phyloP scores from a whole-genome alignment of 64 coral and sea anemone species.

The Montipora sp. region DNA sequence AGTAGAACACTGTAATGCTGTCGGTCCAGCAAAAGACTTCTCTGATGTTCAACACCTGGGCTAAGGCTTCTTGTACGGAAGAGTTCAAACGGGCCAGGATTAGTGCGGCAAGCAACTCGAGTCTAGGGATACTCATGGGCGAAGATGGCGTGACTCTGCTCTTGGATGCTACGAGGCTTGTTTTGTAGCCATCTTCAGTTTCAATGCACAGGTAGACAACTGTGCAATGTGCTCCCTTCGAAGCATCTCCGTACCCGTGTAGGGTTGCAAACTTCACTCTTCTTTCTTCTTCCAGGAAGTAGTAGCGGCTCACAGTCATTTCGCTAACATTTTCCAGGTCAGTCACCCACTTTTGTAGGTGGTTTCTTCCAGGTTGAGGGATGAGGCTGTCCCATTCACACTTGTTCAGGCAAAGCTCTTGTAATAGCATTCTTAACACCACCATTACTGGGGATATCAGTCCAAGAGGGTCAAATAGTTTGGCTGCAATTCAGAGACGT shows the following conservation, averaged over 20 bases:
- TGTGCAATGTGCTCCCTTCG: slow-evolving; percentile 49
- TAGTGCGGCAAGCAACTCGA: not conserved
- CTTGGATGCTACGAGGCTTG: slow-evolving; percentile 59
- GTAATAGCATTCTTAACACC: slow-evolving; percentile 39
- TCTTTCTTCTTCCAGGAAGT: slow-evolving; percentile 15
- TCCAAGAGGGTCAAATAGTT: slow-evolving; percentile 9
- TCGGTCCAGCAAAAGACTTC: no score
- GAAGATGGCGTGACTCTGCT: slow-evolving; percentile 28
- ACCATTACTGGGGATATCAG: slow-evolving; percentile 40
- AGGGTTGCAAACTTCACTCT: not conserved
- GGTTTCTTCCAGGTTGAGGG: no score
- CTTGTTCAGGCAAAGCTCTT: slow-evolving; percentile 41
- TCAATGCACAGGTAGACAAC: slow-evolving; percentile 60
- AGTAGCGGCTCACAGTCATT: slow-evolving; percentile 3
- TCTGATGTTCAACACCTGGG: not conserved
- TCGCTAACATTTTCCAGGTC: slow-evolving; percentile 5
- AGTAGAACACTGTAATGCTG: slow-evolving; percentile 17
- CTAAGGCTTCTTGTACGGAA: not conserved
- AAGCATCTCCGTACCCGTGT: slow-evolving; percentile 73
- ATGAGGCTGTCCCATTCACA: slow-evolving; percentile 13
- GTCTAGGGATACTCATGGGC: slow-evolving; percentile 48
- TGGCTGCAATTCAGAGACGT: not conserved
- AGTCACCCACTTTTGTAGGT: not conserved
- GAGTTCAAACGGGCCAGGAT: no score
- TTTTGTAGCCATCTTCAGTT: not conserved